Base-by-base conservation (phyloP, 2,797 vertebrate species). In the Schizopygopsis malacanthus region DNA sequence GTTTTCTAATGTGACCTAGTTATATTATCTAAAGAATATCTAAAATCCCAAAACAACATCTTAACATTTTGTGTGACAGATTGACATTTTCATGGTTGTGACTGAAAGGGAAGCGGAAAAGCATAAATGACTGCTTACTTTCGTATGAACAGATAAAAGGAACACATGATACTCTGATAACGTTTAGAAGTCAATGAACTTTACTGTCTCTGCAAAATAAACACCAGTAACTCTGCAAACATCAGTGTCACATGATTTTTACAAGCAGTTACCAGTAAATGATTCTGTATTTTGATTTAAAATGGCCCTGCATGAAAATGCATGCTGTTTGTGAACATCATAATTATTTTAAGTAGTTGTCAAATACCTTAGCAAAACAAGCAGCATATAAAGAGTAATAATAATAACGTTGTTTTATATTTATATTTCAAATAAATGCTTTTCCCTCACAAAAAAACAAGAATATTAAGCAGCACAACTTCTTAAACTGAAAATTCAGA, bases 211-310 rank as follows among this genome's bases (percentile, higher is more conserved):
- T 28, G 37, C 4, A 59, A 13, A 43, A 54, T 28, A 71, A 82
- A 56, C 80, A 39, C 28, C 9, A 72, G 25, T 50, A 15, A 37
- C 45, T n/a, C 63, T 65, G 25, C 6, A 65, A 28, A 56, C 50
- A n/a, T 45, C 69, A 16, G 37, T 25, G 39, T 82, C 50, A 59
- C 69, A 43, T 71, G 50, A 71, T 37, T 71, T 43, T 69, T 39
- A 47, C 28, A 47, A 28, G n/a, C n/a, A 73, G 22, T n/a, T 45
- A 28, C 43, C 41, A 72, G 43, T 16, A n/a, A 18, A 41, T 33
- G 3, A 5, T 20, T 33, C 25, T 33, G 15, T 16, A 0, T 0
- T 56, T 13, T 72, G 10, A 56, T 28, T 56, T 80, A 50, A 22
- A 47, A 20, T 67, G 37, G 5, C 77, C 25, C 33, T 28, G 39